Base-by-base conservation (phyloP, 2,113 vertebrate genomes). In the Motacilla tschutschensis region DNA sequence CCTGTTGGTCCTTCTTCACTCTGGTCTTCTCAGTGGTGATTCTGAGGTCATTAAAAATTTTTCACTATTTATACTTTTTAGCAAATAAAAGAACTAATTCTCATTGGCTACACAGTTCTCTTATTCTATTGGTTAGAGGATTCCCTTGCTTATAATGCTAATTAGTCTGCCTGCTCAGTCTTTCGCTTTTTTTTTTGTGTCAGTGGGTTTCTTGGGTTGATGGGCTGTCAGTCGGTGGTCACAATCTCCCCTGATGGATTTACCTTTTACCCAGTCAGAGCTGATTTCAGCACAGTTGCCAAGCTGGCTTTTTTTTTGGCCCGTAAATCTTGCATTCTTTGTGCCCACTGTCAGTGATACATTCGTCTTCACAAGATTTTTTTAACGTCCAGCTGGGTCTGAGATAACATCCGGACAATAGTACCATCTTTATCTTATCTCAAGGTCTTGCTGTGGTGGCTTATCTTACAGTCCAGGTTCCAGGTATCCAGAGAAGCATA, bases 181-280 rank as follows among this genome's bases (percentile, higher is more conserved):
- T 26, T 54, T 17, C 33, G 40, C 3, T 46, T 33, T n/a, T 51
- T 51, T 51, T 53, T 38, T 43, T 62, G 25, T 41, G 21, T 40
- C 4, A 3, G 8, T 55, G 18, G 3, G 4, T 41, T 77, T 70
- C 64, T 40, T 41, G 35, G 5, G 17, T 70, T 12, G 3, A 53
- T 21, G 25, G 33, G 3, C 24, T 8, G 4, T 35, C 40, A 25
- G 24, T 31, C 0, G 0, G 9, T 70, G 35, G 35, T 48, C 21
- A 6, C 0, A 1, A 48, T 48, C 31, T 55, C 25, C 14, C 14
- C 20, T 44, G 7, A 10, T 6, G 13, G 26, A 70, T 70, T 55
- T 63, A 9, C 31, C 8, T 62, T 63, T 78, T 36, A 63, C 8
- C 5, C 12, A n/a, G 14, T n/a, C 6, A 17, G 31, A 63, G 14